Evolutionary conservation across 2,797 vertebrate species (phyloP).

Genomic region (Cuculus canorus): DNA sequence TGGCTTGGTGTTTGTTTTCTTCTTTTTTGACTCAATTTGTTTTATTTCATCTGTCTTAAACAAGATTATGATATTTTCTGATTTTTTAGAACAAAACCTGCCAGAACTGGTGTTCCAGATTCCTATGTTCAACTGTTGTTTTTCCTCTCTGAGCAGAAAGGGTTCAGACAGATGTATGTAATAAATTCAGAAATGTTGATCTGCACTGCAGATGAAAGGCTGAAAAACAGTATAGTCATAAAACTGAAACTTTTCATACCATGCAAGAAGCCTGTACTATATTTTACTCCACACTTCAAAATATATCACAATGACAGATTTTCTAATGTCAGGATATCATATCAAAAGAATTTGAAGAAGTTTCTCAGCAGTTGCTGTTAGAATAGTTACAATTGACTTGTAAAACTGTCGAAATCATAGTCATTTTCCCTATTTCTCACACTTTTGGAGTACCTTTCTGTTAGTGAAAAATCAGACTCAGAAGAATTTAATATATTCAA

Average conservation of each 20-base stretch:
- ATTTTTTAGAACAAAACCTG: not conserved
- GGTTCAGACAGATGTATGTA: constrained; percentile 77
- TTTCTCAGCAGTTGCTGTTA: constrained; percentile 77
- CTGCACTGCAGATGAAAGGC: constrained; percentile 75
- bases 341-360: constrained; percentile 73
- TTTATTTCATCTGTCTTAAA: not conserved
- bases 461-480: not conserved
- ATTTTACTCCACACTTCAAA: constrained; percentile 74
- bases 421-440: constrained; percentile 68
- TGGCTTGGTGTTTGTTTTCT: not conserved
- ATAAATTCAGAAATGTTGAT: constrained; percentile 72
- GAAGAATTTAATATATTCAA: not conserved
- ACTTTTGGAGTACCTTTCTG: constrained; percentile 33
- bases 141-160: constrained; percentile 61
- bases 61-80: not conserved
- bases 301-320: constrained; percentile 80
- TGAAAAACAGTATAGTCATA: constrained; percentile 66
- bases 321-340: constrained; percentile 77
- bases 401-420: constrained; percentile 68
- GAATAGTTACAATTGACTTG: constrained; percentile 66
- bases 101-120: not conserved
- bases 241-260: constrained; percentile 74
- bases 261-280: constrained; percentile 3
- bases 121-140: constrained; percentile 40
- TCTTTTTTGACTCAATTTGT: not conserved